Base-by-base conservation (phyloP, 2,888 invertebrate species). In the Scaptomyza parva region DNA sequence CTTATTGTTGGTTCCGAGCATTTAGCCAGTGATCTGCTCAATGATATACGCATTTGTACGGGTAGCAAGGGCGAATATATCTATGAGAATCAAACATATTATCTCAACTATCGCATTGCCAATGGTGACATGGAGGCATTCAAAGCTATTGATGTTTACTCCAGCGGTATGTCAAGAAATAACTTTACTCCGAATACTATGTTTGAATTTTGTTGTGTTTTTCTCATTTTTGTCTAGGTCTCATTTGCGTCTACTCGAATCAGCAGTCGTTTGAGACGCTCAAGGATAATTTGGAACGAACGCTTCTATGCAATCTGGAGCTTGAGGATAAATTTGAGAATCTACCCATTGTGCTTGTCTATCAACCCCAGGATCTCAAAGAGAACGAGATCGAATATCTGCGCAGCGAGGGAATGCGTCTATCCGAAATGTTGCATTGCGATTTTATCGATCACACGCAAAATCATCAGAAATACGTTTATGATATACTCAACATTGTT, bases 261-360 rank as follows among this genome's bases (percentile, higher is more conserved):
- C 96, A 96, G 81, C 96, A 97, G 87, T 96, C 97, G 0, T 96
- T 98, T 88, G 97, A 98, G 89, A 98, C 97, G 90, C 95, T 99
- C 51, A 94, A 97, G 78, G 96, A 96, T 62, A 97, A 97, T 91
- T 93, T 99, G 74, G 97, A 98, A 91, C 97, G 97, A 91, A 97
- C 97, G 3, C 93, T 98, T 24, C 92, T 98, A 9, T 96, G 96
- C 17, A 97, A 98, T 93, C 93, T 98, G 61, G 97, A 97, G 88
- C 95, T 97, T 83, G 97, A 98, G 88, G 98, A 98, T 89, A 95
- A 97, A 86, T 96, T 97, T 91, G 97, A 97, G 92, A 91, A 96
- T 69, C 92, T 98, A 76, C 98, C 98, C 2, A 95, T 98, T 88
- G 97, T 98, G 45, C 94, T 98, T 83, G 95, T 98, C 92, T 97